Evolutionary conservation across 2,797 vertebrate species (phyloP).

Genomic region (Chaetophractus vellerosus): DNA sequence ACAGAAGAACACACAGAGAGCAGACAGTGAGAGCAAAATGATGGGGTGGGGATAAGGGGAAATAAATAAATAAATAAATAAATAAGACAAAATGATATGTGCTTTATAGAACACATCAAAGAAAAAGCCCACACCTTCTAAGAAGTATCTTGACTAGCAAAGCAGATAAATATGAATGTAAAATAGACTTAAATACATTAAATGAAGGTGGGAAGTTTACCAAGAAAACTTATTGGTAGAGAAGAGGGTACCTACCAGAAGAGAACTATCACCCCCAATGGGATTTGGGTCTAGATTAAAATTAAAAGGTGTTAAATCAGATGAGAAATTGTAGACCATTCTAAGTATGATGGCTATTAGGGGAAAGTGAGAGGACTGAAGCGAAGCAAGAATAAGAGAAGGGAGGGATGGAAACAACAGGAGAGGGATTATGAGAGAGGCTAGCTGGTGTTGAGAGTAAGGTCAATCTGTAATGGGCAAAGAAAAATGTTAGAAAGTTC

Average conservation of each 20-base stretch:
- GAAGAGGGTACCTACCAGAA: background rate
- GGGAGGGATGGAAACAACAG: background rate
- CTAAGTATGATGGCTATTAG: background rate
- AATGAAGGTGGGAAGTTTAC: background rate
- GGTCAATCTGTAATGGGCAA: background rate
- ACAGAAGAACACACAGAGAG: too few species aligned
- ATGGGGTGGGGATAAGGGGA: too few species aligned
- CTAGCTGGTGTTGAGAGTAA: background rate
- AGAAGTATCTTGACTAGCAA: conserved; percentile 28
- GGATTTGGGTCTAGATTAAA: conserved; percentile 22
- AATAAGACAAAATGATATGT: background rate
- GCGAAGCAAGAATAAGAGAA: background rate
- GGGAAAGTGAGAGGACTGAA: background rate
- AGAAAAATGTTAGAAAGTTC: background rate
- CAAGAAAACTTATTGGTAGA: conserved; percentile 18
- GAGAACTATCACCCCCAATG: background rate
- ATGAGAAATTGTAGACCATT: conserved; percentile 41
- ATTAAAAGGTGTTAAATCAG: background rate
- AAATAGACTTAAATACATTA: conserved; percentile 24
- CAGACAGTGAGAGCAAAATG: too few species aligned
- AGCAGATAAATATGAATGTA: background rate
- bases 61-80: too few species aligned
- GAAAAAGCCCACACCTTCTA: conserved; percentile 8
- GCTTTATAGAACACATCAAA: conserved; percentile 39
- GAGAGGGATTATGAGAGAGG: background rate